Evolutionary conservation across 1,140 invertebrate species (phyloP).

Genomic region (Drosophila sp.): DNA sequence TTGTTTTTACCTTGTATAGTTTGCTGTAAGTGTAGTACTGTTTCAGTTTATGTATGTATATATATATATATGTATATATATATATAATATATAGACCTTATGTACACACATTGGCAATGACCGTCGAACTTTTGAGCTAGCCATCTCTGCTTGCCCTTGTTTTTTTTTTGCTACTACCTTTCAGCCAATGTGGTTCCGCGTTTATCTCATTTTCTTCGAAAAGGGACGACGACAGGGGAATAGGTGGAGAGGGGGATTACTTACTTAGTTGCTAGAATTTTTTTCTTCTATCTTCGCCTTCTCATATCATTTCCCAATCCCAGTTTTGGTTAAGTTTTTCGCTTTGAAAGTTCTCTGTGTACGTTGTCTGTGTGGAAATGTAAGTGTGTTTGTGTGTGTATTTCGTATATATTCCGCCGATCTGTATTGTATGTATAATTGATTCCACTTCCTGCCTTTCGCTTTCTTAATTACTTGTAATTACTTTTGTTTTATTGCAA

Average conservation of each 20-base stretch:
- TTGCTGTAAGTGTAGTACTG: constrained; percentile 79
- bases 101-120: constrained; percentile 63
- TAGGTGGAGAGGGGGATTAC: not conserved
- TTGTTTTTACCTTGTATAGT: constrained; percentile 77
- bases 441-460: constrained; percentile 45
- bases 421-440: constrained; percentile 51
- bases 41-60: constrained; percentile 50
- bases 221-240: not conserved
- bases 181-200: constrained; percentile 1
- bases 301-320: not conserved
- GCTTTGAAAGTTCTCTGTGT: constrained; percentile 42
- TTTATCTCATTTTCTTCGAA: not conserved
- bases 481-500: constrained; percentile 29
- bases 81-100: constrained; percentile 43
- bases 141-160: not conserved
- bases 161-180: not conserved
- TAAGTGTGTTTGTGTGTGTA: constrained; percentile 10
- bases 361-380: not conserved
- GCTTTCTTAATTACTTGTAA: constrained; percentile 63
- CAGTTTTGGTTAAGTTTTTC: constrained; percentile 43
- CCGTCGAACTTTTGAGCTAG: constrained; percentile 36
- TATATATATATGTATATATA: constrained; percentile 26
- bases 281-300: constrained; percentile 15
- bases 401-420: constrained; percentile 16
- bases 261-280: constrained; percentile 34